Evolutionary conservation across 2,113 vertebrate species (phyloP), one percentile per base, ranked within the genome.

Genomic region (Polypterus bichir): DNA sequence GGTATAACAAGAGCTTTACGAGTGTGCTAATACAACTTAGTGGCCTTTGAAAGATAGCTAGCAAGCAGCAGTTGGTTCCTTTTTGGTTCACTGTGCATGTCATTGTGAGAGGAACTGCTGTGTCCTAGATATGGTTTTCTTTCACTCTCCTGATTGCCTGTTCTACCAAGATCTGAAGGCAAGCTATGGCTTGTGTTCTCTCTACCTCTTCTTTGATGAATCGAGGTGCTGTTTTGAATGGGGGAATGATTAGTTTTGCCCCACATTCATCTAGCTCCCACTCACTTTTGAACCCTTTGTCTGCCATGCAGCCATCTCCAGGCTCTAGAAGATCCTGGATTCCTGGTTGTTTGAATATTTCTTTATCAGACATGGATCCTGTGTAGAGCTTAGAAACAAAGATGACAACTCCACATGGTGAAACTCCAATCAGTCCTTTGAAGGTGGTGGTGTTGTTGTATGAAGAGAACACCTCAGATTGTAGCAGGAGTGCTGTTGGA

Each of bases 371-470:
- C 27, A 27, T 27, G 27, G 27, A 27, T 27, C 27, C 2, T 27
- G 27, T 27, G 27, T 27, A 27, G 27, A 27, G 27, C 27, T 27
- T 27, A 27, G 27, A 27, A 27, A 27, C 27, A 27, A 27, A 27
- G 27, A 27, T 27, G 27, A 27, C 27, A 27, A 2, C 27, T 27
- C 27, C 27, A 27, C 27, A 27, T 27, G 27, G 27, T 27, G 27
- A 27, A 27, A 27, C 27, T 27, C 59, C 56, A 7, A 68, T 49
- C 51, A 68, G 52, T 6, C 5, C 49, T 10, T 68, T 64, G 6
- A 61, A 61, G 49, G 64, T 69, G 55, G 61, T 64, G 55, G 66
- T 64, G n/a, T 58, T 64, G 1, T 69, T 69, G 49, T 66, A 69
- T 4, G 27, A 49, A 27, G 66, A 68, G 48, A 60, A 68, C 10